Base-by-base conservation (phyloP, 2,888 invertebrate species). In the Gerris lacustris region DNA sequence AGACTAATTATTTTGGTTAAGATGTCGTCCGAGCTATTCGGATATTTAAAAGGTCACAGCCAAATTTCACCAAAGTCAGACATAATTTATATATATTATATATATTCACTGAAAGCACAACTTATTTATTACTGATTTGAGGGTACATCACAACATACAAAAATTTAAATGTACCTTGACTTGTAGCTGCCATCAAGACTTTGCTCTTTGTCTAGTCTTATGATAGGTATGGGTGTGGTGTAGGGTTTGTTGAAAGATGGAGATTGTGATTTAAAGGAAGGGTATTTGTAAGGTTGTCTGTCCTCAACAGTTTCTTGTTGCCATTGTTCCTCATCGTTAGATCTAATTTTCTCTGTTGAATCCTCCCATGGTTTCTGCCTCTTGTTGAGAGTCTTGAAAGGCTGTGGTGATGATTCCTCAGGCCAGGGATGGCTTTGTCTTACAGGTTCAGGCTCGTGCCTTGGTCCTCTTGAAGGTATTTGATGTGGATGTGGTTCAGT, bases 141-240 rank as follows among this genome's bases (percentile, higher is more conserved):
- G n/a, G 31, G 31, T 31, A 31, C 31, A 31, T 31, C 31, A 31
- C 31, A 31, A 31, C 31, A 31, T 31, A 31, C 1, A 2, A 31
- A 31, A 31, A 31, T 31, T 2, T 2, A 31, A 31, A 31, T 31
- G 31, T 31, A 86, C 85, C 86, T 88, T 74, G 77, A 86, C 74
- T 79, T 79, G 79, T 86, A 87, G 6, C 84, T 82, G 44, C 88
- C 88, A 73, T 88, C 87, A 0, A 86, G 85, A 75, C 82, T 81
- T 69, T 84, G 78, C 55, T 85, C 82, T 74, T 82, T 83, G 67
- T 11, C 79, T 75, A 86, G 86, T 0, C 81, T 82, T 43, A 87
- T 66, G 74, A 88, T 87, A n/a, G 87, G 87, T 72, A 87, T 86
- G 2, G 79, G 80, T 7, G 79, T 76, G 44, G 73, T 74, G 68